These are phyloP conservation scores for Andrena bicolor DNA, from an alignment of 2,888 invertebrate species.

Conservation along the genomic window DNA sequence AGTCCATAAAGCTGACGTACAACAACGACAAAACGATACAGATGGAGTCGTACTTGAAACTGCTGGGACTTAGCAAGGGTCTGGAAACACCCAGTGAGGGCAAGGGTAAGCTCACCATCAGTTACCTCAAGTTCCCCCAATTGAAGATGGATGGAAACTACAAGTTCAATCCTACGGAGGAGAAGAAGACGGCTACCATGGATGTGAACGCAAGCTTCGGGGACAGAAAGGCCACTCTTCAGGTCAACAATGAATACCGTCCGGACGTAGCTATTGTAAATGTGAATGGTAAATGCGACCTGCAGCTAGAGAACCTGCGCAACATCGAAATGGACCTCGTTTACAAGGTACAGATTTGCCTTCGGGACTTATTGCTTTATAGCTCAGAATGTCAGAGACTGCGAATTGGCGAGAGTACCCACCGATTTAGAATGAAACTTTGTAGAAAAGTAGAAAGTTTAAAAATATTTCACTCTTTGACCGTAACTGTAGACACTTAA, in stretches of 20 bases:
- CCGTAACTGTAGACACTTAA: no score
- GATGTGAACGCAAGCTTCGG: slow-evolving; percentile 73
- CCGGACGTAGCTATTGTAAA: slow-evolving; percentile 70
- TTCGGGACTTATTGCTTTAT: no score
- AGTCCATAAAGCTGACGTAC: slow-evolving; percentile 85
- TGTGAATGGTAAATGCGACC: slow-evolving; percentile 74
- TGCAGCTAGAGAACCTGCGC: slow-evolving; percentile 61
- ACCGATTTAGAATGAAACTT: no score
- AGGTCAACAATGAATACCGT: slow-evolving; percentile 64
- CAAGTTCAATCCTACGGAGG: slow-evolving; percentile 84
- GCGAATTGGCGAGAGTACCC: no score
- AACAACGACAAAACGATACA: slow-evolving; percentile 87
- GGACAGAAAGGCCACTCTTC: slow-evolving; percentile 71
- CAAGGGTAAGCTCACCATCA: slow-evolving; percentile 83
- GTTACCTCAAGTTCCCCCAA: slow-evolving; percentile 86
- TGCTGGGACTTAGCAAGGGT: slow-evolving; percentile 76
- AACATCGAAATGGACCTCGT: slow-evolving; percentile 78
- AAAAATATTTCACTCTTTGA: no score
- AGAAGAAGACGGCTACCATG: slow-evolving; percentile 68
- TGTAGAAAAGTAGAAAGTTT: no score
- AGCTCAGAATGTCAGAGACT: no score
- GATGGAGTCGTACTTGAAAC: slow-evolving; percentile 78
- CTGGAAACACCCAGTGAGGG: slow-evolving; percentile 83
- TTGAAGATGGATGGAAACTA: slow-evolving; percentile 85
- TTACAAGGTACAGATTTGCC: slow-evolving; percentile 76